A percentile compares a stretch with the other conserved stretches of the same genome.
Conservation (phyloP, 2,797 vertebrate genomes). For the Setipinna tenuifilis region DNA sequence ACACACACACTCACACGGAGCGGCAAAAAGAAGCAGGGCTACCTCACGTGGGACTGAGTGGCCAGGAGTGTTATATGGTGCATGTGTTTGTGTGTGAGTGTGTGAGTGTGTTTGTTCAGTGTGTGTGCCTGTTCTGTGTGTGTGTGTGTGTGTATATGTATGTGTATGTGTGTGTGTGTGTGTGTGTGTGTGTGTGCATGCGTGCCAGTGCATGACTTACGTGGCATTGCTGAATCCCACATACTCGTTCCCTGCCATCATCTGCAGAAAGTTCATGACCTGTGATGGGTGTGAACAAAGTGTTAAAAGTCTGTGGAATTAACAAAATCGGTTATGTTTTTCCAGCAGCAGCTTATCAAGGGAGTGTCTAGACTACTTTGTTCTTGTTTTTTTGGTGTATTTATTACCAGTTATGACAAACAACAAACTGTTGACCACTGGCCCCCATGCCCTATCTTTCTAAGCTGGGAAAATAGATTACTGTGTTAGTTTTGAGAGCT, state of each 20-base stretch:
- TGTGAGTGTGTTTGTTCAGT: too few relatives aligned
- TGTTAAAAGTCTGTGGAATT: neutral
- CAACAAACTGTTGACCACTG: neutral
- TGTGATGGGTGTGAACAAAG: slow-evolving; percentile 56
- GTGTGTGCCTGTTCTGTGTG: too few relatives aligned
- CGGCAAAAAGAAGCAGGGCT: neutral
- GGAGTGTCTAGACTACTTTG: too few relatives aligned
- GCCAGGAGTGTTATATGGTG: too few relatives aligned
- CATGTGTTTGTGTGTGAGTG: too few relatives aligned
- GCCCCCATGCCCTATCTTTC: neutral
- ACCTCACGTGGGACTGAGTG: too few relatives aligned
- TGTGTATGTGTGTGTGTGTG: too few relatives aligned
- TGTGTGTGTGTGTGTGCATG: neutral
- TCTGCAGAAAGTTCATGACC: slow-evolving; percentile 96
- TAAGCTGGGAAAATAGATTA: neutral
- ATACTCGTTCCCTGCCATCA: slow-evolving; percentile 95
- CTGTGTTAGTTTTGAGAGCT: neutral
- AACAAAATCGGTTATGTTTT: neutral
- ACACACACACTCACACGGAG: neutral
- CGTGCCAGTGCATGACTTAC: slow-evolving; percentile 74
- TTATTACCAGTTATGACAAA: too few relatives aligned
- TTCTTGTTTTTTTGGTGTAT: too few relatives aligned
- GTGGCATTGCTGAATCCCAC: slow-evolving; percentile 98
- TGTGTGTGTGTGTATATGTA: too few relatives aligned
- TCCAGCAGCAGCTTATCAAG: too few relatives aligned